Evolutionary conservation across 2,113 vertebrate genomes (phyloP), one percentile per base, ranked within the genome.

Genomic region (Hypocryptadius cinnamomeus): DNA sequence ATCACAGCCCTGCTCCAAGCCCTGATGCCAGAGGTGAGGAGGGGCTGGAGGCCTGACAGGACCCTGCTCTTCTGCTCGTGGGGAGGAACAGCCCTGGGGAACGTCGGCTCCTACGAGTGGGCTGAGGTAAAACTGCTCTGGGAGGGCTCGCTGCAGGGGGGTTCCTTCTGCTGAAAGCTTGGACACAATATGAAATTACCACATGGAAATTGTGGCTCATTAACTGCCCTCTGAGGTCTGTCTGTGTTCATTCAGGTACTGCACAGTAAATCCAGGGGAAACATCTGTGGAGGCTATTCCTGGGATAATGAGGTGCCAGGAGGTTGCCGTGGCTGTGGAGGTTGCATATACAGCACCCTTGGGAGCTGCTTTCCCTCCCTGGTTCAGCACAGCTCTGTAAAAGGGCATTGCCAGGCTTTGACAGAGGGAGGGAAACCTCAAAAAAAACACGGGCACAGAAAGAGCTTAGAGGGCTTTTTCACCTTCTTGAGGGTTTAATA

Each of bases 71-170:
- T 99, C 94, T 99, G 98, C 93, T 99, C 99, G 0, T 99, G 98
- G 98, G 99, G 98, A 92, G 99, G 98, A 82, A 98, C 98, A 4
- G 93, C 97, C 5, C 96, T 98, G 69, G 99, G 99, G 28, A 99
- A 98, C 85, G 96, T 99, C 24, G 99, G 99, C 79, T 99, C 99
- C 68, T 98, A 98, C 50, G 99, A 99, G 96, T 99, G 99, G 99
- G 99, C 98, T 78, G 98, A 99, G 99, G 99, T 99, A 98, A 97
- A 86, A 50, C 31, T 11, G 33, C 42, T 39, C 40, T 13, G 30
- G 50, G 33, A 20, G 47, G 8, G 3, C 25, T 39, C 10, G 1
- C 6, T 69, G 37, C 33, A 40, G 0, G 7, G 19, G 33, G 6
- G 8, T 50, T 65, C 8, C 18, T 24, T 11, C 27, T 83, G 44